Base-by-base conservation (phyloP, 2,797 vertebrate genomes). In the Chloroceryle inda region DNA sequence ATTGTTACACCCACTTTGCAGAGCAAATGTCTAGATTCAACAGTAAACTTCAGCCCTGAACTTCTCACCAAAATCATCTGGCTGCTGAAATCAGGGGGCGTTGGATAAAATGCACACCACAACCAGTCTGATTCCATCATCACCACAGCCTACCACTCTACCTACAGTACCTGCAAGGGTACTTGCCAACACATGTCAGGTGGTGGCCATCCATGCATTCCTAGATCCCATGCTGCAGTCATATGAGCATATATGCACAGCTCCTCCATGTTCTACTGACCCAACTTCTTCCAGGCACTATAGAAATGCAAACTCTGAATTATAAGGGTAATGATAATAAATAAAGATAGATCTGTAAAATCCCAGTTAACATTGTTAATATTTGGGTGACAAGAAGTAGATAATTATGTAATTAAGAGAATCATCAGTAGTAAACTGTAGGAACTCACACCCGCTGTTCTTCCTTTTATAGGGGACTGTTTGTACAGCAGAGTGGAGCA, bases 401-500 rank as follows among this genome's bases (percentile, higher is more conserved):
- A 63, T 59, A 19, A 91, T 67, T 47, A 68, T 6, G 20, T 55
- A 94, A 81, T 80, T 80, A 85, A 64, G 69, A 84, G 37, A 10
- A 88, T 67, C 45, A 74, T 58, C 37, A 61, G 40, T 6, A 74
- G 44, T 52, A 75, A 88, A 85, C 29, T 42, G 29, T 2, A 68
- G 61, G 42, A 93, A 50, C 26, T 77, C 53, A 24, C 21, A 7
- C 22, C 66, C 4, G 1, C 22, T 79, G 24, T 13, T 85, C 29
- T 44, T 71, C 35, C 61, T 31, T 31, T 85, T 85, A 33, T 7
- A 92, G 16, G 11, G 49, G 18, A 71, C 29, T 53, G 23, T 58
- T 72, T 73, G 67, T 72, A 64, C 22, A 80, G 72, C 53, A 68
- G 68, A 84, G 37, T 33, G 37, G 52, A 66, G 87, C 74, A 91